Base-by-base conservation (phyloP, 2,797 vertebrate genomes). In the Morelia viridis region DNA sequence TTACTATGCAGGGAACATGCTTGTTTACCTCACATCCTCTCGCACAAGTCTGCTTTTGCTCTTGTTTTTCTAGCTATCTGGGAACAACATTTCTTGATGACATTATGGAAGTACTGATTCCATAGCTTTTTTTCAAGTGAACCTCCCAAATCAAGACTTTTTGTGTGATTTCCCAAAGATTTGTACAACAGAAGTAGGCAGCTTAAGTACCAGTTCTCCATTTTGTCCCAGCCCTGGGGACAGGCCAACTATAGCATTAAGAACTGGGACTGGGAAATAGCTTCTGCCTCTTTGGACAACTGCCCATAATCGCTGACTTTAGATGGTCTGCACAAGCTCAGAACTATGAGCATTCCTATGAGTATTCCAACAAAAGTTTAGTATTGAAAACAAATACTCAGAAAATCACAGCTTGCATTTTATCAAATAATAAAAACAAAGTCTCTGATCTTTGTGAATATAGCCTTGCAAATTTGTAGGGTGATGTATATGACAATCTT, bases 1-100 rank as follows among this genome's bases (percentile, higher is more conserved):
- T 89, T 89, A 57, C 64, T 80, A 87, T 87, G 91, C 53, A 60
- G 91, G 90, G 87, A 65, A 17, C 53, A 58, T 87, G n/a, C 87
- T 93, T 50, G 65, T 88, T 60, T 58, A 83, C 90, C 50, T 68
- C 64, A 80, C 88, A 2, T 17, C 57, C n/a, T 19, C 46, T 57
- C 9, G 76, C 17, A 80, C n/a, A 80, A 87, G 6, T 62, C 41
- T n/a, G 31, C 35, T 90, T 88, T 35, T 89, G 68, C 28, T 80
- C 41, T 83, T 87, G 35, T 64, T 90, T 65, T 83, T 83, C 9
- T 90, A 60, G 85, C 88, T 15, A 3, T 53, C 28, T 53, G 13
- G 46, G 60, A 31, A 89, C 76, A 86, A 26, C 31, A 35, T 46
- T 91, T 91, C 58, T 93, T 89, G 76, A 89, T 41, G 35, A 57